Conservation (phyloP, 2,113 vertebrate genomes). For the Platichthys flesus region DNA sequence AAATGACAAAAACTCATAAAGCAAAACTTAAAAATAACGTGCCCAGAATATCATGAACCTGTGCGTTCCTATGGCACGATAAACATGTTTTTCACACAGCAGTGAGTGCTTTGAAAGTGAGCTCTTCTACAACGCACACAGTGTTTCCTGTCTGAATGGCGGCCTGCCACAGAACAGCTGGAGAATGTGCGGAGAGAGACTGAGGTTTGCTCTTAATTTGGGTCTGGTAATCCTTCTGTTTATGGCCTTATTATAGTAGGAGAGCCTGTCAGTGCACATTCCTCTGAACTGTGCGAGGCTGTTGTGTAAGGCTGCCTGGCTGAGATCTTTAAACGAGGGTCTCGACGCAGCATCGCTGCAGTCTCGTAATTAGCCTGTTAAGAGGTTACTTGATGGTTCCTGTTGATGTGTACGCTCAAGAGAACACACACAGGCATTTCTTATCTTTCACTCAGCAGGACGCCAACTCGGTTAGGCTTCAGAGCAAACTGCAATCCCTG, state of each 20-base stretch:
- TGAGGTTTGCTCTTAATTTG: constrained; percentile 71
- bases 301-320: constrained; percentile 15
- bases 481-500: constrained; percentile 8
- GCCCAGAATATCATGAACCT: neutral
- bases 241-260: constrained; percentile 60
- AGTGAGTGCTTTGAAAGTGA: constrained; percentile 20
- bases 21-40: neutral
- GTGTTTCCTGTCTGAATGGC: constrained; percentile 59
- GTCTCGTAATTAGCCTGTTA: constrained; percentile 29
- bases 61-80: neutral
- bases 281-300: constrained; percentile 36
- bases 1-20: neutral
- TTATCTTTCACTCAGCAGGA: constrained; percentile 30
- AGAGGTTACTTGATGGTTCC: constrained; percentile 26
- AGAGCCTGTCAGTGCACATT: constrained; percentile 60
- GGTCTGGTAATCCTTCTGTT: constrained; percentile 69
- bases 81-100: constrained; percentile 24
- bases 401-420: constrained; percentile 29
- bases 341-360: constrained; percentile 2
- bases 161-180: constrained; percentile 57
- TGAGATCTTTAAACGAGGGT: neutral
- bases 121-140: constrained; percentile 32
- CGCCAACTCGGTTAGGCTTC: neutral
- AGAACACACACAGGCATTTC: constrained; percentile 27
- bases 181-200: constrained; percentile 69